Evolutionary conservation across 2,797 vertebrate genomes (phyloP).

Genomic region (Emys orbicularis): DNA sequence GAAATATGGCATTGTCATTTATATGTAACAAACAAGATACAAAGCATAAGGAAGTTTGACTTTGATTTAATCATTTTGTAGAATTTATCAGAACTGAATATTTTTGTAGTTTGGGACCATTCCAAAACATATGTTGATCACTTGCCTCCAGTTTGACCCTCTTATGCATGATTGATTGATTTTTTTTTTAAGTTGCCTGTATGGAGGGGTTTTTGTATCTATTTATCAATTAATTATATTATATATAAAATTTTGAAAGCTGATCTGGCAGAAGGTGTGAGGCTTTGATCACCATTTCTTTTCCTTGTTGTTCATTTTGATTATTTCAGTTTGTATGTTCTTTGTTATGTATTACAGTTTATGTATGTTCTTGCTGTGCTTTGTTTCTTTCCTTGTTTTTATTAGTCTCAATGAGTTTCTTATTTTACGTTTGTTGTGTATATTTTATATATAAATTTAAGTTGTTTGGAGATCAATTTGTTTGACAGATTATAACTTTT

Average conservation of each 20-base stretch:
- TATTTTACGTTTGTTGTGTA: background rate
- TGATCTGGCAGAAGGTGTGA: constrained; percentile 28
- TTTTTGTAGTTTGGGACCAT: background rate
- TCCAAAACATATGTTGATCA: background rate
- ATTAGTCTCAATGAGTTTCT: background rate
- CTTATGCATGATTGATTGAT: background rate
- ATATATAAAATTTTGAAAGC: too few relatives aligned
- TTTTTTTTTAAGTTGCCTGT: background rate
- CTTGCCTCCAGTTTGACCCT: background rate
- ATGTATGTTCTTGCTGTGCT: background rate
- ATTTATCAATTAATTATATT: too few relatives aligned
- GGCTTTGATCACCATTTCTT: constrained; percentile 33
- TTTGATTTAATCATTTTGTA: background rate
- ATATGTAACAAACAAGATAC: constrained; percentile 7
- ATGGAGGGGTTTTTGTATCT: background rate
- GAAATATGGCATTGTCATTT: background rate
- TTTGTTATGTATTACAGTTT: background rate
- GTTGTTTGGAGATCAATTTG: background rate
- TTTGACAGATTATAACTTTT: background rate
- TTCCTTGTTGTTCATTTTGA: background rate
- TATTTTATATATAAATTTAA: background rate
- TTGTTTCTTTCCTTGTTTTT: background rate
- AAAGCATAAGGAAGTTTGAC: background rate
- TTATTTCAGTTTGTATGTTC: constrained; percentile 4
- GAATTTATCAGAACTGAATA: background rate